Evolutionary conservation across 1,140 invertebrate genomes (phyloP), one percentile per base, ranked within the genome.

Genomic region (Drosophila setifemur): DNA sequence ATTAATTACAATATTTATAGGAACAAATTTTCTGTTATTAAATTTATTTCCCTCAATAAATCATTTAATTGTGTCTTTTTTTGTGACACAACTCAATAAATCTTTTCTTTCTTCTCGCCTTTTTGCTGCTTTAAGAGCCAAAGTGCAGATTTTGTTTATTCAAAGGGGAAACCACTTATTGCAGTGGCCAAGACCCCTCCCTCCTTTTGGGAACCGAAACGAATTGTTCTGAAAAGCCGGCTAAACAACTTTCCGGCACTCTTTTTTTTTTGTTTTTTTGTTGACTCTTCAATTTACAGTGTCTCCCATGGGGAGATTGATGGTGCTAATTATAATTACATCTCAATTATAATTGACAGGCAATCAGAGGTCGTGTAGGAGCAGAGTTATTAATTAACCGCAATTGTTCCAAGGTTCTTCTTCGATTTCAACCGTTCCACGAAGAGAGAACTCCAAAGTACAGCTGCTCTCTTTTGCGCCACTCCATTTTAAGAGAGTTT

Each of bases 331-430:
- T 61, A 33, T 39, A 60, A 60, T 58, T 61, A 61, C 57, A 43
- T 43, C 25, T 58, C 57, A 61, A 61, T 61, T 61, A 42, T 43
- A 35, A 61, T 44, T 61, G 53, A 14, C 16, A 35, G 6, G 26
- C 57, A 44, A 58, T 61, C 35, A 25, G 37, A 18, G 52, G 57
- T 52, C 35, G 48, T 14, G 52, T 57, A 21, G 52, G 55, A 31
- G 55, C 26, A 19, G 29, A 19, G 33, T 61, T 44, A 44, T 44
- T 79, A 69, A 79, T 78, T 70, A 79, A 47, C 45, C 55, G 31
- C 23, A 64, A 70, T 74, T 61, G 75, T 79, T 71, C 26, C 28
- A 25, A 23, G 9, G 31, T 5, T 44, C 12, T 48, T 60, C 64
- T 69, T 78, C 11, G 60, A 43, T 2, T 29, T 68, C 28, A 69